Evolutionary conservation across 1,140 invertebrate genomes (phyloP).

Genomic region (Periplaneta americana): DNA sequence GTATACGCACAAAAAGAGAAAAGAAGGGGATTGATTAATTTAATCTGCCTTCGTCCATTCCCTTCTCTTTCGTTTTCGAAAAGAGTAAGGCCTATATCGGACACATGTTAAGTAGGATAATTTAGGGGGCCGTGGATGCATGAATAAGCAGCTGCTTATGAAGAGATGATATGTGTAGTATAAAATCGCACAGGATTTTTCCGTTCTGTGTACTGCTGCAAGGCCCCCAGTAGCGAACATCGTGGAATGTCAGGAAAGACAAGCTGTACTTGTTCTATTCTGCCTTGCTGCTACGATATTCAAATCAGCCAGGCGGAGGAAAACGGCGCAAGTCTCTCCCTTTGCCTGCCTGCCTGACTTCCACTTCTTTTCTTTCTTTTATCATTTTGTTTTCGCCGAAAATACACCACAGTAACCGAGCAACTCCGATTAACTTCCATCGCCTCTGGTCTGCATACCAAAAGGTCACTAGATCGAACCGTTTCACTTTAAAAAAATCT

Average conservation of each 20-base stretch:
- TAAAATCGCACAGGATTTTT: background rate
- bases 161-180: background rate
- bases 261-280: background rate
- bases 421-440: too few species aligned
- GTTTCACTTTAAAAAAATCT: too few species aligned
- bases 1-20: background rate
- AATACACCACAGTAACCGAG: too few species aligned
- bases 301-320: background rate
- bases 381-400: too few species aligned
- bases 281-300: background rate
- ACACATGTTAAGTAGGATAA: background rate
- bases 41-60: background rate
- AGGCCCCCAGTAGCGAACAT: constrained; percentile 6
- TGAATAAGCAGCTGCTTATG: background rate
- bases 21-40: constrained; percentile 3
- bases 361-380: too few species aligned
- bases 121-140: background rate
- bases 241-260: background rate
- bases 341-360: too few species aligned
- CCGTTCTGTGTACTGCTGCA: background rate
- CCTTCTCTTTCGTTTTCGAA: background rate
- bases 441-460: too few species aligned
- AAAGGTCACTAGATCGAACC: too few species aligned
- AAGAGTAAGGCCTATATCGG: background rate
- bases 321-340: background rate